Evolutionary conservation across 1,140 invertebrate species (phyloP).

Genomic region (Hylaeus anthracinus): DNA sequence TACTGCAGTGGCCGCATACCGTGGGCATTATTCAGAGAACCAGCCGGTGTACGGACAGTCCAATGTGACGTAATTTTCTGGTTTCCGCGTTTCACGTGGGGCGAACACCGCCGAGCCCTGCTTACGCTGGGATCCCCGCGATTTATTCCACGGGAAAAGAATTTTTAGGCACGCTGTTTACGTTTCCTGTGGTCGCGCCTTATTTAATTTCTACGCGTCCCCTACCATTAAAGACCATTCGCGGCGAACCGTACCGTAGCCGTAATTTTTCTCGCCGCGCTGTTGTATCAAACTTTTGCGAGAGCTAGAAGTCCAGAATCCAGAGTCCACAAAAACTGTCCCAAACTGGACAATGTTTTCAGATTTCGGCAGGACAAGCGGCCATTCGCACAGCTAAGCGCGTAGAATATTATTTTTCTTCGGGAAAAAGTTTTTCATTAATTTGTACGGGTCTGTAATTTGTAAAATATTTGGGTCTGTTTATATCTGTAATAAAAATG

Average conservation of each 20-base stretch:
- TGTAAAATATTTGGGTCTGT: no score
- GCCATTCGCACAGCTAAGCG: no score
- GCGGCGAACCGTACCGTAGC: slow-evolving; percentile 16
- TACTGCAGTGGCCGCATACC: slow-evolving; percentile 68
- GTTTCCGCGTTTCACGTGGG: slow-evolving; percentile 60
- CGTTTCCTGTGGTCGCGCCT: slow-evolving; percentile 41
- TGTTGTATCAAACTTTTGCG: slow-evolving; percentile 4
- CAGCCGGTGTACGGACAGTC: slow-evolving; percentile 43
- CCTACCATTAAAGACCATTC: slow-evolving; percentile 34
- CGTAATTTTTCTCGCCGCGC: slow-evolving; percentile 1
- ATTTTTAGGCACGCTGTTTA: slow-evolving; percentile 44
- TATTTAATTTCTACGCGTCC: slow-evolving; percentile 44
- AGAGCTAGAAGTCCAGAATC: no score
- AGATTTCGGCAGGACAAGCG: no score
- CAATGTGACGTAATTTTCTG: slow-evolving; percentile 71
- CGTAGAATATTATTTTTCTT: no score
- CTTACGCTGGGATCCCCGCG: slow-evolving; percentile 10
- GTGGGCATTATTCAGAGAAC: slow-evolving; percentile 68
- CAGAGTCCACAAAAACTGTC: neutral
- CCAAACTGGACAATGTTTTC: no score
- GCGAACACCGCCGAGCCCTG: slow-evolving; percentile 11
- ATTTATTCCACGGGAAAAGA: slow-evolving; percentile 37
- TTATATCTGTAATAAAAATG: no score
- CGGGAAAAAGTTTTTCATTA: no score
- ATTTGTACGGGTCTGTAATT: no score